Evolutionary conservation across 2,113 vertebrate species (phyloP).

Genomic region (Jaculus jaculus): DNA sequence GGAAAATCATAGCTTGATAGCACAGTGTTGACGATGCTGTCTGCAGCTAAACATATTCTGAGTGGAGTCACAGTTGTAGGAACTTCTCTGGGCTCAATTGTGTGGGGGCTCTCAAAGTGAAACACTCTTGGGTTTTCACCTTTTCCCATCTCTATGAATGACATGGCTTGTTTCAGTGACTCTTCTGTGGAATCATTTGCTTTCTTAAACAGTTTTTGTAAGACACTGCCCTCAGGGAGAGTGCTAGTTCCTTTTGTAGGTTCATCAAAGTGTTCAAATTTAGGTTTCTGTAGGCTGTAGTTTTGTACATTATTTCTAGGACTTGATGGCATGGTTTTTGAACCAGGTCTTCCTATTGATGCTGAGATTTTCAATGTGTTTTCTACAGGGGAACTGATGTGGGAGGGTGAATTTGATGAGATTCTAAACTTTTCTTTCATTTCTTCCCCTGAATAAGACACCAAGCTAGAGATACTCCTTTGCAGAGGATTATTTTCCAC

Average conservation of each 20-base stretch:
- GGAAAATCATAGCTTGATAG: slow-evolving; percentile 67
- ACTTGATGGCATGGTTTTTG: background rate
- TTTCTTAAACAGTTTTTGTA: slow-evolving; percentile 67
- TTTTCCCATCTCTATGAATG: slow-evolving; percentile 64
- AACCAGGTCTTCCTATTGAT: background rate
- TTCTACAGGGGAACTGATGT: background rate
- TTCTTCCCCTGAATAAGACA: slow-evolving; percentile 33
- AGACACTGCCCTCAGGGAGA: slow-evolving; percentile 60
- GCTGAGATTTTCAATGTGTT: slow-evolving; percentile 7
- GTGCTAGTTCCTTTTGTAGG: background rate
- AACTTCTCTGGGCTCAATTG: slow-evolving; percentile 47
- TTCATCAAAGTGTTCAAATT: background rate
- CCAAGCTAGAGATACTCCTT: background rate
- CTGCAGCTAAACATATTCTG: slow-evolving; percentile 76
- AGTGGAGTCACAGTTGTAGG: slow-evolving; percentile 69
- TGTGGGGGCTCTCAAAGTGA: slow-evolving; percentile 49
- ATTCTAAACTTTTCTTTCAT: background rate
- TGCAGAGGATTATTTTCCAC: background rate
- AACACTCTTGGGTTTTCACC: slow-evolving; percentile 64
- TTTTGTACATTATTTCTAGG: slow-evolving; percentile 13
- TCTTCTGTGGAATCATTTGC: slow-evolving; percentile 54
- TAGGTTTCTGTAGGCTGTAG: background rate
- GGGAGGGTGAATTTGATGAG: background rate
- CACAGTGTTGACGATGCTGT: slow-evolving; percentile 76
- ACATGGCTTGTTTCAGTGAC: slow-evolving; percentile 54